A percentile compares a stretch with the other conserved stretches of the same genome.
Evolutionary conservation across 2,797 vertebrate genomes (phyloP).

Genomic region (Phalanger gymnotis): DNA sequence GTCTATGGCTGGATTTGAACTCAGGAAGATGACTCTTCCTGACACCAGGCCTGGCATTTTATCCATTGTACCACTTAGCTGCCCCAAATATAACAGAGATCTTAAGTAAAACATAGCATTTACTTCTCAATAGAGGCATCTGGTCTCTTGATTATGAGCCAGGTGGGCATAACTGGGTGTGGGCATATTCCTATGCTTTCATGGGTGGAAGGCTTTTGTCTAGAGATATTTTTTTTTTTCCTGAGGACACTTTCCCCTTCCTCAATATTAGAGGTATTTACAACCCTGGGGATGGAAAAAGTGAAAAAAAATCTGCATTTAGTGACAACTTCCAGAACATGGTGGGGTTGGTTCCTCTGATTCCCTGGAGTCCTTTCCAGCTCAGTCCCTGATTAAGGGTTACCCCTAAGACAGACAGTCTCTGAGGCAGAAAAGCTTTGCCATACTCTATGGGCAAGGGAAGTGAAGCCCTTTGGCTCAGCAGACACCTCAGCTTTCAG

Average conservation of each 20-base stretch:
- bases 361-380: not conserved
- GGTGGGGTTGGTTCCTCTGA: not conserved
- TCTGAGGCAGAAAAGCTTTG: not conserved
- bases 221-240: too few relatives aligned
- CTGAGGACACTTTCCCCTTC: not conserved
- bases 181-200: not conserved
- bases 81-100: not conserved
- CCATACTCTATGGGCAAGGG: not conserved
- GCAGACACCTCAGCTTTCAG: not conserved
- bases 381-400: not conserved
- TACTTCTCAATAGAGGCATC: not conserved
- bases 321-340: not conserved
- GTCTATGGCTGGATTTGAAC: not conserved
- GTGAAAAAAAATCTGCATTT: rapidly evolving
- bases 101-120: not conserved
- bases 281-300: not conserved
- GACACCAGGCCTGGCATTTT: not conserved
- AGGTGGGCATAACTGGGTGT: not conserved
- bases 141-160: not conserved
- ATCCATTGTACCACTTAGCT: not conserved
- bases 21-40: not conserved
- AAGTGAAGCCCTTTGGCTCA: not conserved
- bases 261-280: not conserved
- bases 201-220: not conserved
- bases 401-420: not conserved